Evolutionary conservation across 2,797 vertebrate species (phyloP).

Genomic region (Amazona finschi): DNA sequence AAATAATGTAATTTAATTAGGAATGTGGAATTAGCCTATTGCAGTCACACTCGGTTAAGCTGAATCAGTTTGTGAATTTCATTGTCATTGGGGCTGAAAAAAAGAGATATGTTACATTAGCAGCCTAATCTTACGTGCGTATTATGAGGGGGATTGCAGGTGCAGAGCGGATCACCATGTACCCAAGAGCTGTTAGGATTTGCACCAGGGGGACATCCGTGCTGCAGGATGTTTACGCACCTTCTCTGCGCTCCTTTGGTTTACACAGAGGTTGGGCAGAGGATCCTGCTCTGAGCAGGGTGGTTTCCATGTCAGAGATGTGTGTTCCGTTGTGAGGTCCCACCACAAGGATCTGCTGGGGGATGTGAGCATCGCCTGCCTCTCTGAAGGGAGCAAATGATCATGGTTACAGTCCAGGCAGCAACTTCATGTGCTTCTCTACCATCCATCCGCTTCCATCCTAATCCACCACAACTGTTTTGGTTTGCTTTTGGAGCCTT

Average conservation of each 20-base stretch:
- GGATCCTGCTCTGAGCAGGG: neutral
- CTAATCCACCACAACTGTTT: neutral
- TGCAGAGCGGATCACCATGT: neutral
- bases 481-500: neutral
- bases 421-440: neutral
- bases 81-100: neutral
- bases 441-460: neutral
- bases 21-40: slow-evolving; percentile 42
- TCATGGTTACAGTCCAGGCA: neutral
- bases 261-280: neutral
- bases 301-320: neutral
- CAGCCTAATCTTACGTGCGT: neutral
- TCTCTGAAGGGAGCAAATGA: neutral
- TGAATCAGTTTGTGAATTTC: slow-evolving; percentile 35
- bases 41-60: slow-evolving; percentile 29
- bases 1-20: slow-evolving; percentile 65
- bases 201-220: no score
- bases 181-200: neutral
- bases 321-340: neutral
- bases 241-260: neutral
- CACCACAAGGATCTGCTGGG: neutral
- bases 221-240: neutral
- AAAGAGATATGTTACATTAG: neutral
- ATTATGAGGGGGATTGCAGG: neutral
- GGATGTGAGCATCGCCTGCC: neutral